These are phyloP conservation scores for Adelosebastes latens DNA, from an alignment of 2,797 vertebrate genomes.

Conservation along the genomic window DNA sequence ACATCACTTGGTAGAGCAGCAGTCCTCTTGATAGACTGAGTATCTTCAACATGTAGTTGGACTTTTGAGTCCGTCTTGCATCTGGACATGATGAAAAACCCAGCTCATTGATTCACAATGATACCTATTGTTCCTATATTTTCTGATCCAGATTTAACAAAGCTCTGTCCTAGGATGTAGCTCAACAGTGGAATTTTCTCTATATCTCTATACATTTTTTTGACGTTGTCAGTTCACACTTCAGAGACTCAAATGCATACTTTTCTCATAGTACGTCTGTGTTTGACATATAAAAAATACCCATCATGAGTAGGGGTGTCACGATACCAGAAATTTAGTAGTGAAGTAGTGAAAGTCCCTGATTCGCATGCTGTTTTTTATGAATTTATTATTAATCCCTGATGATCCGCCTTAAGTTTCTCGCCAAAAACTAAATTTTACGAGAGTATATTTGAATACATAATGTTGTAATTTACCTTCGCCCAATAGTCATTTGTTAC, in stretches of 20 bases:
- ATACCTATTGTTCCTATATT: slow-evolving; percentile 68
- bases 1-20: not conserved
- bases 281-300: not conserved
- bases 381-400: too few species aligned
- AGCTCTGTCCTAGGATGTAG: not conserved
- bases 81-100: slow-evolving; percentile 75
- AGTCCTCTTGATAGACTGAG: not conserved
- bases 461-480: too few species aligned
- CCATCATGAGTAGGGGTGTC: too few species aligned
- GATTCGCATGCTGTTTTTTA: too few species aligned
- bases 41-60: not conserved
- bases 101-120: slow-evolving; percentile 72
- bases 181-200: not conserved
- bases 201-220: not conserved
- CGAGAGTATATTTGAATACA: too few species aligned
- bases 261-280: not conserved
- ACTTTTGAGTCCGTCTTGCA: not conserved
- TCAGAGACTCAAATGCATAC: not conserved
- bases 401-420: too few species aligned
- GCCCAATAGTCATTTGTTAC: too few species aligned
- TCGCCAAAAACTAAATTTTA: too few species aligned
- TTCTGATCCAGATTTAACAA: slow-evolving; percentile 63
- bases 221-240: not conserved
- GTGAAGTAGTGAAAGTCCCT: too few species aligned
- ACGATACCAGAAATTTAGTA: too few species aligned